Conservation (phyloP, 2,888 invertebrate species). For the Perdita meconis region DNA sequence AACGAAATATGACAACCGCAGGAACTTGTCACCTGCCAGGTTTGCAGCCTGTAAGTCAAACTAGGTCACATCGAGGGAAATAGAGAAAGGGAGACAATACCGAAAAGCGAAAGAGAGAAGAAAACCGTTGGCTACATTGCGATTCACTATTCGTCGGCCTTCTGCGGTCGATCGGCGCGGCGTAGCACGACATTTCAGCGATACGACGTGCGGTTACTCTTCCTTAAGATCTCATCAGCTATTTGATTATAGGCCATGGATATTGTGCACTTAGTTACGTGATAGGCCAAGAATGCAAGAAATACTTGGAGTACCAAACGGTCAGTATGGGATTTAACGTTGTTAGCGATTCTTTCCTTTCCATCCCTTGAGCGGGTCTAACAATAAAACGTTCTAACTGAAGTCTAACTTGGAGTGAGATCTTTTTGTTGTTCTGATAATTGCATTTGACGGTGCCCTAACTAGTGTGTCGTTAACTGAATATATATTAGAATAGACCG, state of each 20-base stretch:
- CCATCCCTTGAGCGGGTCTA: not conserved
- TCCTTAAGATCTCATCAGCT: constrained; percentile 64
- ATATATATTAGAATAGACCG: not conserved
- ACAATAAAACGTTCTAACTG: too few relatives aligned
- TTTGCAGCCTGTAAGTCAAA: constrained; percentile 45
- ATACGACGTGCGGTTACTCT: constrained; percentile 68
- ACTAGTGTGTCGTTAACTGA: constrained; percentile 3
- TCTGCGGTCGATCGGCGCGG: constrained; percentile 52
- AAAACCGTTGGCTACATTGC: constrained; percentile 26
- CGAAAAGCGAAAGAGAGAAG: constrained; percentile 26
- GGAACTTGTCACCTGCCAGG: constrained; percentile 52
- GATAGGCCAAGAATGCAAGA: constrained; percentile 52
- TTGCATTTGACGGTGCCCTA: constrained; percentile 1
- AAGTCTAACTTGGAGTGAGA: too few relatives aligned
- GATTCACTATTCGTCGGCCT: constrained; percentile 51
- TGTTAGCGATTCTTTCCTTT: not conserved
- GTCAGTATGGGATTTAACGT: constrained; percentile 23
- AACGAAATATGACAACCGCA: constrained; percentile 52
- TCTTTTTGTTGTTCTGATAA: not conserved
- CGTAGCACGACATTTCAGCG: constrained; percentile 56
- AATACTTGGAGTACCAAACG: constrained; percentile 43
- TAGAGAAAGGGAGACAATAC: constrained; percentile 23
- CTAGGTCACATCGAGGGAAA: constrained; percentile 44
- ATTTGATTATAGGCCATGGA: constrained; percentile 65
- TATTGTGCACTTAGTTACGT: constrained; percentile 62